Evolutionary conservation across 1,140 invertebrate species (phyloP).

Genomic region (Colletes gigas): DNA sequence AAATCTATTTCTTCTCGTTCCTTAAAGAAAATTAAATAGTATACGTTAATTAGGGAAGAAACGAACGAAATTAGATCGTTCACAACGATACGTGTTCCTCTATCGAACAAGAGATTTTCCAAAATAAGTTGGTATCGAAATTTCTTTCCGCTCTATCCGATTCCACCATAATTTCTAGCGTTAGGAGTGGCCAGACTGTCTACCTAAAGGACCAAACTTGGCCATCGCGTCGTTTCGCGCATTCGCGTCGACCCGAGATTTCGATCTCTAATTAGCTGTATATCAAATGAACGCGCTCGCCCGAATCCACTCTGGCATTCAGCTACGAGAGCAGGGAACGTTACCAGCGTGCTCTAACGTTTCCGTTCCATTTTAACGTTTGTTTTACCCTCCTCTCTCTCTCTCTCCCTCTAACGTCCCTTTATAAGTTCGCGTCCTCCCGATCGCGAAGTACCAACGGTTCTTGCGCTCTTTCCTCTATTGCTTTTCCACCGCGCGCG

Average conservation of each 20-base stretch:
- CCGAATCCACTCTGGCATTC: slow-evolving; percentile 30
- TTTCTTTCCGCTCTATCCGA: neutral
- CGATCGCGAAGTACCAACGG: slow-evolving; percentile 24
- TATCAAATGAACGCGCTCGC: slow-evolving; percentile 70
- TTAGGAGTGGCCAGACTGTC: neutral
- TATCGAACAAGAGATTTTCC: no score
- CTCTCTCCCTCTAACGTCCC: no score
- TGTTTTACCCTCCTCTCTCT: neutral
- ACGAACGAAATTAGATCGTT: no score
- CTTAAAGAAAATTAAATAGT: no score
- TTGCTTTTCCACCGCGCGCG: neutral
- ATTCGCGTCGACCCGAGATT: slow-evolving; percentile 68
- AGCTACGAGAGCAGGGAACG: neutral
- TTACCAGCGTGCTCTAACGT: neutral
- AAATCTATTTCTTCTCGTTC: no score
- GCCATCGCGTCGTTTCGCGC: slow-evolving; percentile 5
- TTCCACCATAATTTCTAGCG: neutral
- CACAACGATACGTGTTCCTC: no score
- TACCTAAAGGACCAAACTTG: neutral
- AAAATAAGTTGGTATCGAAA: no score
- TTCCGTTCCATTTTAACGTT: neutral
- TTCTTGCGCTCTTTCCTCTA: neutral
- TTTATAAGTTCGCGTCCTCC: slow-evolving; percentile 3
- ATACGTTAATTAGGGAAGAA: no score
- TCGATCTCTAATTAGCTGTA: slow-evolving; percentile 80